These are phyloP conservation scores for Panulirus ornatus DNA, from an alignment of 1,140 invertebrate genomes.

Conservation along the genomic window DNA sequence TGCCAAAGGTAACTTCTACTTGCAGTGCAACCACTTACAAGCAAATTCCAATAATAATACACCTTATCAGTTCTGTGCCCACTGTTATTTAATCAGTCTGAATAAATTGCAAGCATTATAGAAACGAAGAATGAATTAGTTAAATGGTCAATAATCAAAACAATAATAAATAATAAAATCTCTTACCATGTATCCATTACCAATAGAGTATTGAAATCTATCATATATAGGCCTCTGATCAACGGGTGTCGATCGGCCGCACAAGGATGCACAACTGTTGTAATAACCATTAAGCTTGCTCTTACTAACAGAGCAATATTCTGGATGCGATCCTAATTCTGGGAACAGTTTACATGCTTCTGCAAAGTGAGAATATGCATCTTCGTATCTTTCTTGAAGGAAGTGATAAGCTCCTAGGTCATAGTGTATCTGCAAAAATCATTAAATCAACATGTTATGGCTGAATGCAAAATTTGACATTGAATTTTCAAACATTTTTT, in stretches of 20 bases:
- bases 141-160: too few species aligned
- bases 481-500: too few species aligned
- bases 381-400: conserved; percentile 63
- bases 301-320: conserved; percentile 57
- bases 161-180: too few species aligned
- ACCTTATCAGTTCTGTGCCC: too few species aligned
- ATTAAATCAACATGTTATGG: neutral
- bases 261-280: conserved; percentile 60
- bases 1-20: too few species aligned
- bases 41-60: too few species aligned
- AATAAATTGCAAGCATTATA: too few species aligned
- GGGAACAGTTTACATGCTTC: conserved; percentile 54
- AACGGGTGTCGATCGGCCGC: conserved; percentile 50
- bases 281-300: conserved; percentile 51
- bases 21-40: too few species aligned
- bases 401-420: conserved; percentile 64
- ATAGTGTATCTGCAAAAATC: conserved; percentile 58
- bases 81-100: too few species aligned
- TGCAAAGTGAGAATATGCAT: conserved; percentile 62
- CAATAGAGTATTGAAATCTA: conserved; percentile 32
- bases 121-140: too few species aligned
- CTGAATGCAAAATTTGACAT: too few species aligned
- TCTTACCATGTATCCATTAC: conserved; percentile 52
- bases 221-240: conserved; percentile 53
- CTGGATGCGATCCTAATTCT: conserved; percentile 42